phyloP scores from a whole-genome alignment of 2,113 vertebrate species.

The Pygoscelis antarcticus region DNA sequence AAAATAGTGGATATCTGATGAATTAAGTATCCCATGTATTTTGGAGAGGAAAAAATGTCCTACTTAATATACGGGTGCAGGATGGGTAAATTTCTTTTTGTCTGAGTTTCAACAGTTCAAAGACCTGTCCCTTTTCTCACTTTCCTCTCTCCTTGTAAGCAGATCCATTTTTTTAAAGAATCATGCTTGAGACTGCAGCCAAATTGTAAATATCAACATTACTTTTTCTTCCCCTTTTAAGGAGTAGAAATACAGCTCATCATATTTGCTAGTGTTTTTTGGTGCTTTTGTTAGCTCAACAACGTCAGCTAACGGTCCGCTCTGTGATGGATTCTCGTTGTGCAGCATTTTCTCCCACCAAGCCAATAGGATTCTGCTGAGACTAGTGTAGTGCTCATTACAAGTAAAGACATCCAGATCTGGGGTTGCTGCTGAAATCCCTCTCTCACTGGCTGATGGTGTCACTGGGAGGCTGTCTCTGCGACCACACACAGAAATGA shows the following conservation, averaged over 20 bases:
- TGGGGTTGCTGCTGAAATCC: neutral
- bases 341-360: neutral
- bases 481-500: neutral
- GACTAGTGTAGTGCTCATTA: neutral
- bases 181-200: neutral
- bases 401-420: neutral
- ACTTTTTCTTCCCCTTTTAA: neutral
- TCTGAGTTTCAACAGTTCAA: neutral
- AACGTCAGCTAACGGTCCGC: neutral
- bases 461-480: neutral
- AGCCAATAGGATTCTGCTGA: neutral
- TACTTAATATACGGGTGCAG: neutral
- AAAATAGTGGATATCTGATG: neutral
- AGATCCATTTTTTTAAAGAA: neutral
- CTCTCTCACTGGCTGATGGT: neutral
- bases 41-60: neutral
- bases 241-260: neutral
- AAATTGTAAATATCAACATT: neutral
- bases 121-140: neutral
- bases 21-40: neutral
- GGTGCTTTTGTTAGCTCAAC: neutral
- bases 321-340: neutral
- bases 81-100: neutral
- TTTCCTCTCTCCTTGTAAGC: neutral
- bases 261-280: neutral